phyloP scores from a whole-genome alignment of 1,140 invertebrate genomes.

The Brachionus manjavacas region DNA sequence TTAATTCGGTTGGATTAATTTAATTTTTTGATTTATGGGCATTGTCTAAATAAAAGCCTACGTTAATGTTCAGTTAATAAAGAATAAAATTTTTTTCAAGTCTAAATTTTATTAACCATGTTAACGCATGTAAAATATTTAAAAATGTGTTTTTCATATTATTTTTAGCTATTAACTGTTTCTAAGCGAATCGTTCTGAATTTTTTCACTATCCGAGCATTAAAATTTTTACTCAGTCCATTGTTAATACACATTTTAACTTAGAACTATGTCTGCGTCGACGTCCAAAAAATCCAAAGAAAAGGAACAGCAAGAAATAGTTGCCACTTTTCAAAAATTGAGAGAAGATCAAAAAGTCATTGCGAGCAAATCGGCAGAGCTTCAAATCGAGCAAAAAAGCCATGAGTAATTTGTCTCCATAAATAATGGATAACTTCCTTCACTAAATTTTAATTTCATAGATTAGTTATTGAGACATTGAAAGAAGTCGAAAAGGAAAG shows the following conservation, averaged over 20 bases:
- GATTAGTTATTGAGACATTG: slow-evolving; percentile 87
- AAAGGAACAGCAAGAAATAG: slow-evolving; percentile 67
- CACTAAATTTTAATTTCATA: slow-evolving; percentile 51
- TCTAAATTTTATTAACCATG: not conserved
- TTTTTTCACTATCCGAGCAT: slow-evolving; percentile 6
- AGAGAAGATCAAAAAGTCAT: slow-evolving; percentile 78
- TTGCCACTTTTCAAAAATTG: slow-evolving; percentile 76
- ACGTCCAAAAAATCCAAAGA: slow-evolving; percentile 40
- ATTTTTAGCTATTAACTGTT: slow-evolving; percentile 26
- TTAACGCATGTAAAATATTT: not conserved
- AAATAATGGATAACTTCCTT: no score
- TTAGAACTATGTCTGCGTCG: not conserved
- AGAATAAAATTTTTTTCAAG: not conserved
- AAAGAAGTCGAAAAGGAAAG: slow-evolving; percentile 75
- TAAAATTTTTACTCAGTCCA: not conserved
- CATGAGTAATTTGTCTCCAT: slow-evolving; percentile 69
- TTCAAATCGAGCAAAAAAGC: slow-evolving; percentile 86
- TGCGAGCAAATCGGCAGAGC: slow-evolving; percentile 77
- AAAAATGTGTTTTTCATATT: slow-evolving; percentile 1
- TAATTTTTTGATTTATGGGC: no score
- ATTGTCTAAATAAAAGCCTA: not conserved
- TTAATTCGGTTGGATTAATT: no score
- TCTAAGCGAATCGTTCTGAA: slow-evolving; percentile 6
- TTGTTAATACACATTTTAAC: slow-evolving; percentile 44
- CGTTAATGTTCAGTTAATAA: slow-evolving; percentile 11